phyloP scores from a whole-genome alignment of 2,113 vertebrate genomes.

The Hydrolagus affinis region DNA sequence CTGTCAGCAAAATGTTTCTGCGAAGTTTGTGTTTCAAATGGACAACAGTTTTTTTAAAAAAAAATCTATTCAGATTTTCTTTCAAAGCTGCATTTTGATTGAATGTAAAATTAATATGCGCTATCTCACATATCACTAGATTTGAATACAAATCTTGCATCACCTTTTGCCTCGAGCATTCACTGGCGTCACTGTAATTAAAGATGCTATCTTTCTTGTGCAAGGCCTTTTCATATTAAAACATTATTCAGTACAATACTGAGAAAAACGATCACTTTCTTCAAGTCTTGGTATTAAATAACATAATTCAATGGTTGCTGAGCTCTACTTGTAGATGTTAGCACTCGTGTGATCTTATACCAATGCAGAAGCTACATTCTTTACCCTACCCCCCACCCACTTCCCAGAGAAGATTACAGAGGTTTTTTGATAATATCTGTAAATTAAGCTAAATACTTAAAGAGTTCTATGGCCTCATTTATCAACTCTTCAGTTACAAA shows the following conservation, averaged over 20 bases:
- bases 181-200: neutral
- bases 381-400: neutral
- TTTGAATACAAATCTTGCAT: neutral
- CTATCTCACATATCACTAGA: neutral
- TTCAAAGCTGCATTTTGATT: neutral
- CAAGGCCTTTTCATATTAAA: too few species aligned
- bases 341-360: neutral
- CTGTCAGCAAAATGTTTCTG: neutral
- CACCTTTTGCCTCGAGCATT: neutral
- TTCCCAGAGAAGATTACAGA: too few species aligned
- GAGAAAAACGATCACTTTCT: neutral
- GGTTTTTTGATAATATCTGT: too few species aligned
- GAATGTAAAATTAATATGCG: neutral
- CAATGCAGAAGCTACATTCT: neutral
- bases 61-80: conserved; percentile 1
- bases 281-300: neutral
- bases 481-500: neutral
- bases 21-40: neutral
- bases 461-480: neutral
- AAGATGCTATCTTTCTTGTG: neutral
- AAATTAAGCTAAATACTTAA: too few species aligned
- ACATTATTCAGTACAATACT: neutral
- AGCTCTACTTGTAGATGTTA: neutral
- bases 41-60: neutral
- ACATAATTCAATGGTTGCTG: neutral